Evolutionary conservation across 1,140 invertebrate genomes (phyloP).

Genomic region (Papilio helenus): DNA sequence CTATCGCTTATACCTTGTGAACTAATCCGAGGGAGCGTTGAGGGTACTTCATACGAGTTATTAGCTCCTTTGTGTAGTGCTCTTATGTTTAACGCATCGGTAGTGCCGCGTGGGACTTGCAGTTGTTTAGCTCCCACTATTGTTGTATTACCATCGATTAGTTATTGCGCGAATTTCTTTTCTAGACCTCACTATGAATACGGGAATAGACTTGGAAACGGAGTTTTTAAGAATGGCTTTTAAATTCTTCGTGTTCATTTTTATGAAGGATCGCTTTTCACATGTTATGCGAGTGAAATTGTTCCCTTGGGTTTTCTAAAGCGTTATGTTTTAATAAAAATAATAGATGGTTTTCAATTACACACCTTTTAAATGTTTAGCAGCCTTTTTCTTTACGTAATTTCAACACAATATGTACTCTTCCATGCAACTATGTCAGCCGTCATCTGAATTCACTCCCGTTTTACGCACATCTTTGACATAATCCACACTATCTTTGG

Average conservation of each 20-base stretch:
- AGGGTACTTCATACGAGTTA: conserved; percentile 78
- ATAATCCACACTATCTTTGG: neutral
- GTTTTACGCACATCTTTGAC: neutral
- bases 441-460: neutral
- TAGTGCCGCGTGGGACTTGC: conserved; percentile 57
- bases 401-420: no score
- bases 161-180: conserved; percentile 2
- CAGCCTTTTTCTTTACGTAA: no score
- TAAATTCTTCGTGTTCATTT: neutral
- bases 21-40: conserved; percentile 55
- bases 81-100: conserved; percentile 70
- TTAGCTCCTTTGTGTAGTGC: conserved; percentile 73
- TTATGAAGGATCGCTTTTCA: neutral
- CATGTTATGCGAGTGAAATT: no score
- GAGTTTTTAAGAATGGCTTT: neutral
- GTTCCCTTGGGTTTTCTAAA: no score
- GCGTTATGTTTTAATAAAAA: no score
- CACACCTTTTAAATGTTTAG: no score
- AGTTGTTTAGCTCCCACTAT: conserved; percentile 40
- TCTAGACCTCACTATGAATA: conserved; percentile 6
- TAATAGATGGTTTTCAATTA: no score
- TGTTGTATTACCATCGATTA: conserved; percentile 36
- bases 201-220: neutral
- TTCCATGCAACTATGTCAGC: neutral
- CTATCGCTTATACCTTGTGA: conserved; percentile 44